A percentile compares a stretch with the other conserved stretches of the same genome.
Evolutionary conservation across 2,797 vertebrate genomes (phyloP).

Genomic region (Tamandua tetradactyla): DNA sequence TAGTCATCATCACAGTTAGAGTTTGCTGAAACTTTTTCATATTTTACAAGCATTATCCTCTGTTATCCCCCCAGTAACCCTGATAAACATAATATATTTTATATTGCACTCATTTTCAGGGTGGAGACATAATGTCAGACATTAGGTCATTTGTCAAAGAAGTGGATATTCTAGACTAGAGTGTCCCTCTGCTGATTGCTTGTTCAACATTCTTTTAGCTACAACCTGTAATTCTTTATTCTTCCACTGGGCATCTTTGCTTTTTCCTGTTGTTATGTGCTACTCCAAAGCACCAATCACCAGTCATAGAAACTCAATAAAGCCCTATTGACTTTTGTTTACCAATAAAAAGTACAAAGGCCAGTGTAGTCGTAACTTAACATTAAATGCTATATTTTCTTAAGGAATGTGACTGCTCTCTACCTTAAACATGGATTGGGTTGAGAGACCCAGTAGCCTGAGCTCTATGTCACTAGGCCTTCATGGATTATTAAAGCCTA

Average conservation of each 20-base stretch:
- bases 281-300: background rate
- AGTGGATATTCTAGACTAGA: rapidly evolving
- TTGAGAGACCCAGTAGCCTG: rapidly evolving
- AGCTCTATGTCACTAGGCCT: rapidly evolving
- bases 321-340: too few species aligned
- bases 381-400: background rate
- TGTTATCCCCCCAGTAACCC: too few species aligned
- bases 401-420: background rate
- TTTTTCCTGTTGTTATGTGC: rapidly evolving
- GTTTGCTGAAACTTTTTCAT: background rate
- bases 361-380: background rate
- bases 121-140: background rate
- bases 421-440: too few species aligned
- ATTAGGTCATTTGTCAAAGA: rapidly evolving
- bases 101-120: too few species aligned
- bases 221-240: rapidly evolving
- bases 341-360: background rate
- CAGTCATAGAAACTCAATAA: rapidly evolving
- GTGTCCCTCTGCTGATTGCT: rapidly evolving
- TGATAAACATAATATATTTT: rapidly evolving
- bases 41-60: background rate
- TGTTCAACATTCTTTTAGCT: rapidly evolving
- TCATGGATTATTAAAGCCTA: rapidly evolving
- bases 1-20: rapidly evolving
- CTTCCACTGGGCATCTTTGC: rapidly evolving